phyloP scores from a whole-genome alignment of 2,888 invertebrate genomes.

The Mechanitis mazaeus region DNA sequence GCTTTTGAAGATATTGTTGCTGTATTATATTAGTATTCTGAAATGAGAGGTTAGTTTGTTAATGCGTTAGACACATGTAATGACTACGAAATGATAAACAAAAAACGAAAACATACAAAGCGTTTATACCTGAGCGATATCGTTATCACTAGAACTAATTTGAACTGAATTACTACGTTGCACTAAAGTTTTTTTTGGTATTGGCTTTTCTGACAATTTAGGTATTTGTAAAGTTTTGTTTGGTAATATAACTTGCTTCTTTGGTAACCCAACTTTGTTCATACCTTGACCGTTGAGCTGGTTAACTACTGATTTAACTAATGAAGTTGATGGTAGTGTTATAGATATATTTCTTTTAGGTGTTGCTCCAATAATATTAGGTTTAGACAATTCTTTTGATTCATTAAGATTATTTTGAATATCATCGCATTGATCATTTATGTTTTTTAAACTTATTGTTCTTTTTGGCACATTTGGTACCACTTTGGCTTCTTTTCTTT shows the following conservation, averaged over 20 bases:
- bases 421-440: constrained; percentile 34
- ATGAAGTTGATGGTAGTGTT: constrained; percentile 61
- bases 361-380: constrained; percentile 68
- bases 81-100: constrained; percentile 28
- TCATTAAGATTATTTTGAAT: constrained; percentile 35
- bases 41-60: constrained; percentile 62
- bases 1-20: constrained; percentile 76
- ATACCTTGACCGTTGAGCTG: constrained; percentile 64
- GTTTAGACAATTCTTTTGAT: constrained; percentile 44
- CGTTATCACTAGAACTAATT: constrained; percentile 50
- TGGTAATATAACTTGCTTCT: constrained; percentile 65
- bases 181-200: constrained; percentile 65
- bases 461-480: constrained; percentile 31
- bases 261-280: constrained; percentile 60
- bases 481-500: constrained; percentile 27
- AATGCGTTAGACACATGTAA: constrained; percentile 48
- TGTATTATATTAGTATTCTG: constrained; percentile 78
- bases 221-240: constrained; percentile 72
- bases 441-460: constrained; percentile 30
- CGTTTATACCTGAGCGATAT: constrained; percentile 68
- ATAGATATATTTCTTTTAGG: constrained; percentile 56
- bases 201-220: constrained; percentile 66
- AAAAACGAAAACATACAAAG: constrained; percentile 45
- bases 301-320: constrained; percentile 63
- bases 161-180: constrained; percentile 69